Evolutionary conservation across 2,888 invertebrate genomes (phyloP).

Genomic region (Drosophila merina): DNA sequence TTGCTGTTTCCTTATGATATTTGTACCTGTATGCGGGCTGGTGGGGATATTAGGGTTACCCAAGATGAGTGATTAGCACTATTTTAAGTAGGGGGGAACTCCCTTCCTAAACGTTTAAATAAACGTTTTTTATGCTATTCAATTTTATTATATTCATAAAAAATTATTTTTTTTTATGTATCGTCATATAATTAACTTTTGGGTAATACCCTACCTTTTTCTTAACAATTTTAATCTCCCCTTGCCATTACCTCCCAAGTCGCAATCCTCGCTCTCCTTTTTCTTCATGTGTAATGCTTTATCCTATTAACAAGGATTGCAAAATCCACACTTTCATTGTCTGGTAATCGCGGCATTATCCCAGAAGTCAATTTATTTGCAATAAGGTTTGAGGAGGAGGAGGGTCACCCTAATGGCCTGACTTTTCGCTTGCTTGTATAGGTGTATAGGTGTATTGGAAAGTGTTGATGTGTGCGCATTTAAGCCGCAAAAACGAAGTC

Average conservation of each 20-base stretch:
- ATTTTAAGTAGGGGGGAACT: not conserved
- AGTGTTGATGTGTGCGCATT: conserved; percentile 50
- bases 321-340: conserved; percentile 32
- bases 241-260: not conserved
- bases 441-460: conserved; percentile 17
- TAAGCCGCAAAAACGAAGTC: conserved; percentile 79
- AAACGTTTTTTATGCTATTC: too few species aligned
- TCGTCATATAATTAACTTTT: too few species aligned
- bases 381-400: conserved; percentile 38
- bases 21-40: conserved; percentile 35
- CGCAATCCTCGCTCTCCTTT: not conserved
- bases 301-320: conserved; percentile 18
- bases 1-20: conserved; percentile 44
- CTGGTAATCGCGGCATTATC: conserved; percentile 17
- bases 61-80: conserved; percentile 6
- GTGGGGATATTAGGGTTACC: conserved; percentile 37
- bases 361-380: conserved; percentile 40
- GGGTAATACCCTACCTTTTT: not conserved
- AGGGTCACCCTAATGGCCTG: conserved; percentile 60
- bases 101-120: too few species aligned
- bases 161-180: too few species aligned
- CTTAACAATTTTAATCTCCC: not conserved
- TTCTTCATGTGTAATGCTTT: not conserved
- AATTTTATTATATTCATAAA: too few species aligned
- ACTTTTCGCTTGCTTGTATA: conserved; percentile 35